Percentiles rank a stretch among this genome's conserved stretches.
phyloP scores from a whole-genome alignment of 2,113 vertebrate species.

The Dicrurus megarhynchus region DNA sequence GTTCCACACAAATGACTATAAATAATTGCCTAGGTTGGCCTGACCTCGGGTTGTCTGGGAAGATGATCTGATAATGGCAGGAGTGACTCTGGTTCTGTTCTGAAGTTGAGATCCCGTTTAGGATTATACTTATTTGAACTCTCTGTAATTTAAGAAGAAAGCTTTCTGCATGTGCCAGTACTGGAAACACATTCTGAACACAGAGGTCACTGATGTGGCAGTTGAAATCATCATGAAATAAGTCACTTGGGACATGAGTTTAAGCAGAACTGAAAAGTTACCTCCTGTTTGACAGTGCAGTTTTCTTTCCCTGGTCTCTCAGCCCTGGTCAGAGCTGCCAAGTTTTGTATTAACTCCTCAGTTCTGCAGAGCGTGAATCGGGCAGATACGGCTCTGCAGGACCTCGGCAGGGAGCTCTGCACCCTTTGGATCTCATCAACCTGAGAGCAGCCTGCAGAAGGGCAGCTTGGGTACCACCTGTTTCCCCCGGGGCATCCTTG shows the following conservation, averaged over 20 bases:
- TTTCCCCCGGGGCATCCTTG: not conserved
- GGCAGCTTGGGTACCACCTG: not conserved
- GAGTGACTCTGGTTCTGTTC: conserved; percentile 41
- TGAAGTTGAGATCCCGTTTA: conserved; percentile 36
- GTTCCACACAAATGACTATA: conserved; percentile 57
- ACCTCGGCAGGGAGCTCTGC: not conserved
- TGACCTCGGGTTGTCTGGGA: conserved; percentile 56
- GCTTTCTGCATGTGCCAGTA: not conserved
- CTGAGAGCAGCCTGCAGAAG: not conserved
- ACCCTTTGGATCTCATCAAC: not conserved
- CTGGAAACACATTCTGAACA: conserved; percentile 44
- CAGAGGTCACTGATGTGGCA: conserved; percentile 51
- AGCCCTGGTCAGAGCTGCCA: not conserved
- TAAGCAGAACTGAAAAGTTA: conserved; percentile 23
- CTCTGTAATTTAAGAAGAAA: conserved; percentile 61
- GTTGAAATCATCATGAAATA: conserved; percentile 52
- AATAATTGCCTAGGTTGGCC: conserved; percentile 66
- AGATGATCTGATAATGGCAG: conserved; percentile 64
- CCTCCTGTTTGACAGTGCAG: conserved; percentile 10
- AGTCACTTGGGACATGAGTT: conserved; percentile 25
- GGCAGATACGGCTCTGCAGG: not conserved
- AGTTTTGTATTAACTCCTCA: not conserved
- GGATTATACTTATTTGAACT: conserved; percentile 53
- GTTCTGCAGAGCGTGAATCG: not conserved
- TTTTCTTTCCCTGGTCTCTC: not conserved